Base-by-base conservation (phyloP, 2,113 vertebrate species). In the Larimichthys crocea region DNA sequence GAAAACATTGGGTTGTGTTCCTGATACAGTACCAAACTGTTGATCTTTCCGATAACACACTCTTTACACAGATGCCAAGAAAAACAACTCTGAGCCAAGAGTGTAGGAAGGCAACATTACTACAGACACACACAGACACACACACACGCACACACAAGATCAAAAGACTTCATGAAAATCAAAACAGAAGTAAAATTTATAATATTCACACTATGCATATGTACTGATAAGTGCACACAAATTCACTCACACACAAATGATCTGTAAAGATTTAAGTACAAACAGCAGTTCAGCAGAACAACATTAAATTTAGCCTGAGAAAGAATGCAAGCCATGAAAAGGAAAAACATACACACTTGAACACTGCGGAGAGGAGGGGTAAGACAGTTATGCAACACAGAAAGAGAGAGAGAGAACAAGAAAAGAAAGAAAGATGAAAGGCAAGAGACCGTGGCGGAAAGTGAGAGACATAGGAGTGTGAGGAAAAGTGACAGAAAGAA, bases 51-150 rank as follows among this genome's bases (percentile, higher is more conserved):
- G 62, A 86, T 75, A 86, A 88, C 74, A 74, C 50, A 22, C 74
- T 72, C 80, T 84, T 87, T 84, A 55, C 48, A 80, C 20, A n/a
- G 56, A 83, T 26, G 84, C 91, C 91, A 92, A 91, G 75, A 78
- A 86, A 80, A 92, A 94, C 84, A 87, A 55, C 15, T 75, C 29
- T 1, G 40, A 80, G 78, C 75, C 59, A 68, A 64, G 49, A 83
- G 62, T 22, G 42, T 24, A 69, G 56, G 79, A 77, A 72, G 40
- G 64, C 22, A 48, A 64, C 11, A 49, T 55, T 48, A 57, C 14
- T 40, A 56, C 31, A 17, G 14, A 63, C 40, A 60, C 53, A 70
- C 49, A 76, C 20, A 64, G 31, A 61, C 55, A 71, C 53, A 74
- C 22, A 80, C 44, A 80, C 59, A 82, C 48, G n/a, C n/a, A n/a